These are phyloP conservation scores for Siphlonurus alternatus DNA, from an alignment of 2,888 invertebrate species.

Conservation along the genomic window DNA sequence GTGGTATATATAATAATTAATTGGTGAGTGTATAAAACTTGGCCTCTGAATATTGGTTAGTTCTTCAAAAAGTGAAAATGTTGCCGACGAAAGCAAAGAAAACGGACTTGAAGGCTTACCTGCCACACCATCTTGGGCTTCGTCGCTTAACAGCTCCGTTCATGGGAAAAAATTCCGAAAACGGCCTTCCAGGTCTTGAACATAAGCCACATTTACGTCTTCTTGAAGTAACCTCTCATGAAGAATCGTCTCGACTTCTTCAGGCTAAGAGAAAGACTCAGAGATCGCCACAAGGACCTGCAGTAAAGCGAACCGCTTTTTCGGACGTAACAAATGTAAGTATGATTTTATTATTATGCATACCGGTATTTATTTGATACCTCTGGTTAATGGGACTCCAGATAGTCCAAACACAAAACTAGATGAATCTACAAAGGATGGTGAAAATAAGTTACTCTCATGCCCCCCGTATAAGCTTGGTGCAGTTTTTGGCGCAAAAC, in stretches of 20 bases:
- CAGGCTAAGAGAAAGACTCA: neutral
- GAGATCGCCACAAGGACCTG: neutral
- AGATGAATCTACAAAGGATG: no score
- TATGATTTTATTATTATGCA: no score
- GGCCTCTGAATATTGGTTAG: no score
- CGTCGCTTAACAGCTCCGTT: neutral
- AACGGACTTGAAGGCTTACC: neutral
- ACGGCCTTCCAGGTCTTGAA: neutral
- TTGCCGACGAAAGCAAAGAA: neutral
- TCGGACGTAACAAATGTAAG: constrained; percentile 1
- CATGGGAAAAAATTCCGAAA: neutral
- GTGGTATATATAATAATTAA: no score
- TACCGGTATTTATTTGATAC: no score
- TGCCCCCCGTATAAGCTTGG: no score
- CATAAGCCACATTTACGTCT: neutral
- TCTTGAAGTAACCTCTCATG: neutral
- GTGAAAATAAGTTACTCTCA: no score
- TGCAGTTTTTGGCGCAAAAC: no score
- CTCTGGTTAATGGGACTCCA: no score
- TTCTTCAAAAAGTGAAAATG: neutral
- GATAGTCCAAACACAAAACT: no score
- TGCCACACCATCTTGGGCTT: neutral
- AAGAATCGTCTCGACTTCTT: neutral
- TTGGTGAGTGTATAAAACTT: no score
- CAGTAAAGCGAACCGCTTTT: neutral